Percentiles rank a stretch among this genome's conserved stretches.
Evolutionary conservation across 1,140 invertebrate genomes (phyloP).

Genomic region (Drosophila nikananu): DNA sequence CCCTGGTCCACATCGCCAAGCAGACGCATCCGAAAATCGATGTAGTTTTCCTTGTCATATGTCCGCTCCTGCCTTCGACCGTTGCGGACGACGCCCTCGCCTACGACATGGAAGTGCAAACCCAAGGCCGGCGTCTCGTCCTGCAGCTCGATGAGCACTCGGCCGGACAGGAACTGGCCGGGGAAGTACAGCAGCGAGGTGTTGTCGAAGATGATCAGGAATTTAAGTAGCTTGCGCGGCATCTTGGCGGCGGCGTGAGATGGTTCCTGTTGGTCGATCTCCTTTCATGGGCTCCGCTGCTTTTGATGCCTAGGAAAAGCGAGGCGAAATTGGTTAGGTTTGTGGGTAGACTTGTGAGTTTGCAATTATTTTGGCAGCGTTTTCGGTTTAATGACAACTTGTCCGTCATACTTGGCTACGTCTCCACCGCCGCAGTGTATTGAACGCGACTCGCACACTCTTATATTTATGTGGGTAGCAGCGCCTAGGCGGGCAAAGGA

Average conservation of each 20-base stretch:
- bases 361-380: constrained; percentile 30
- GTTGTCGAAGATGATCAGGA: constrained; percentile 97
- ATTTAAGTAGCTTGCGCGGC: constrained; percentile 95
- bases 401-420: constrained; percentile 36
- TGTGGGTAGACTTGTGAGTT: not conserved
- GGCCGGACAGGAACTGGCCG: constrained; percentile 95
- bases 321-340: constrained; percentile 5
- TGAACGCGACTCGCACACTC: constrained; percentile 6
- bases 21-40: constrained; percentile 97
- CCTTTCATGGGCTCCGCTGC: constrained; percentile 17
- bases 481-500: constrained; percentile 39
- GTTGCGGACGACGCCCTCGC: constrained; percentile 95
- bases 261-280: not conserved
- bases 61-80: constrained; percentile 91
- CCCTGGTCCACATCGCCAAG: constrained; percentile 94
- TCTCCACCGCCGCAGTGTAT: constrained; percentile 18
- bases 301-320: constrained; percentile 3
- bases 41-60: constrained; percentile 97
- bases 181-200: constrained; percentile 96
- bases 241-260: constrained; percentile 85
- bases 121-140: constrained; percentile 96
- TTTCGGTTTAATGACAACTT: constrained; percentile 40
- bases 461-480: constrained; percentile 50
- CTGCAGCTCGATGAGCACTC: constrained; percentile 95
- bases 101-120: constrained; percentile 97